Conservation (phyloP, 2,113 vertebrate species). For the Accipiter virgatus region DNA sequence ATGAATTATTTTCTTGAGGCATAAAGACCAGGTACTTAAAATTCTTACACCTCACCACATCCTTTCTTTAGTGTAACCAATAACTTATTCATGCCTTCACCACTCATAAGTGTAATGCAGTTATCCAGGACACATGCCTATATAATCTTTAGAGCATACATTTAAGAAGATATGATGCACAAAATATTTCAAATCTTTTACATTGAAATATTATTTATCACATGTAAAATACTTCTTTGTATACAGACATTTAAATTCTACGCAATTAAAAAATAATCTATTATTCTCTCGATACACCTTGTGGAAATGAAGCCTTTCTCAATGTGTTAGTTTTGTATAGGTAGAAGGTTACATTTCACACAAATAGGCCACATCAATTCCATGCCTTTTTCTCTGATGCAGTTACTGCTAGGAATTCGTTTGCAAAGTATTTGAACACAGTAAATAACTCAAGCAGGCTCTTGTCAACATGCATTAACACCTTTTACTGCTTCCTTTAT, state of each 20-base stretch:
- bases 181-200: not conserved
- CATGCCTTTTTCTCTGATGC: not conserved
- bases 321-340: not conserved
- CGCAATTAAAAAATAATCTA: not conserved
- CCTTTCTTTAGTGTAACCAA: not conserved
- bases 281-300: not conserved
- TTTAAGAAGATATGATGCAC: not conserved
- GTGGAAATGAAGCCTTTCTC: not conserved
- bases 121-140: not conserved
- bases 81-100: not conserved
- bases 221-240: not conserved
- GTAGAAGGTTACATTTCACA: not conserved
- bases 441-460: conserved; percentile 1
- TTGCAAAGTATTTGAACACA: not conserved
- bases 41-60: not conserved
- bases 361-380: not conserved
- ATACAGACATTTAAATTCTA: not conserved
- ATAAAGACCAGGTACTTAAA: not conserved
- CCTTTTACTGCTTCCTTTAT: not conserved
- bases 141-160: not conserved
- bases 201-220: not conserved
- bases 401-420: not conserved
- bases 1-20: not conserved
- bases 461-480: conserved; percentile 34
- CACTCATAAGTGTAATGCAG: not conserved